Conservation (phyloP, 1,140 invertebrate genomes). For the Drusus annulatus region DNA sequence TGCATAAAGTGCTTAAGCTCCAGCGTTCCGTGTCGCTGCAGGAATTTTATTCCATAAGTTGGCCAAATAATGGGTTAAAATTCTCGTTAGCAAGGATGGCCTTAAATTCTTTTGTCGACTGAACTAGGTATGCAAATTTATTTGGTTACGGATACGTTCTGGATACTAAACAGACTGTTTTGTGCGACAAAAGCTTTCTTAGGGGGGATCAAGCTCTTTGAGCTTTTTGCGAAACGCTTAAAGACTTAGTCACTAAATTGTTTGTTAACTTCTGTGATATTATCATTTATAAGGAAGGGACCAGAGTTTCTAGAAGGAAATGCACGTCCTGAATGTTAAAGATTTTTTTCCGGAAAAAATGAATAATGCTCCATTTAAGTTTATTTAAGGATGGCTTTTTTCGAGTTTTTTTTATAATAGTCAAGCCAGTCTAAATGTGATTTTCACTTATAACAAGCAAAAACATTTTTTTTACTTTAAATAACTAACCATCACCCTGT, state of each 20-base stretch:
- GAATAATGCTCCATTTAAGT: too few relatives aligned
- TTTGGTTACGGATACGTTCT: neutral
- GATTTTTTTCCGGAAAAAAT: too few relatives aligned
- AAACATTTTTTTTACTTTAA: too few relatives aligned
- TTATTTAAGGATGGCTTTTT: too few relatives aligned
- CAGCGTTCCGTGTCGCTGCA: too few relatives aligned
- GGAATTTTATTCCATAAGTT: neutral
- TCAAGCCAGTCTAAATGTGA: too few relatives aligned
- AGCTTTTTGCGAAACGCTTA: too few relatives aligned
- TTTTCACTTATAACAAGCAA: too few relatives aligned
- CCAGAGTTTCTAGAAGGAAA: neutral
- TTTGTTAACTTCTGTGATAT: neutral
- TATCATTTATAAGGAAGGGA: neutral
- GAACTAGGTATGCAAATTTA: slow-evolving; percentile 11
- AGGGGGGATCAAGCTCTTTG: too few relatives aligned
- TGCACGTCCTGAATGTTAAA: neutral
- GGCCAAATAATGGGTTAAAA: slow-evolving; percentile 3
- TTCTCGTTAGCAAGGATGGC: neutral
- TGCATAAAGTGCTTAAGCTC: too few relatives aligned
- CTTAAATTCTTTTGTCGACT: slow-evolving; percentile 8
- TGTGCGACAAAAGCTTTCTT: neutral
- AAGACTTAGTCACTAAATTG: neutral
- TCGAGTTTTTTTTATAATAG: too few relatives aligned
- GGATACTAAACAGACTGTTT: neutral
- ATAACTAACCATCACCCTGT: too few relatives aligned